Evolutionary conservation across 2,797 vertebrate species (phyloP).

Genomic region (Poeciliopsis turneri): DNA sequence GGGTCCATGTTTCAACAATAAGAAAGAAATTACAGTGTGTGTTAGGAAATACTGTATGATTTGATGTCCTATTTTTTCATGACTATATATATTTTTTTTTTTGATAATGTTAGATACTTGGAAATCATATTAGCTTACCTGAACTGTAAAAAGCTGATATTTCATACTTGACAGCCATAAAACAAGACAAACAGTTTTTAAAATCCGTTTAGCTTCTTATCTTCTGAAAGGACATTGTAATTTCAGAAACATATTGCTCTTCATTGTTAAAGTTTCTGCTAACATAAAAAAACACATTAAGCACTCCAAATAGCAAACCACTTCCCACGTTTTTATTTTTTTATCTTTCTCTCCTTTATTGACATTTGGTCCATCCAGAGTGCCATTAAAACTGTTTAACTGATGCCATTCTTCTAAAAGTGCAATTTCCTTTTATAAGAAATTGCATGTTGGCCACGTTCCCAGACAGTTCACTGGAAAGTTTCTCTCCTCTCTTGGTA

Average conservation of each 20-base stretch:
- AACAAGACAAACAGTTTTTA: not conserved
- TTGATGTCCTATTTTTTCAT: not conserved
- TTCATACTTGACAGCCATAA: not conserved
- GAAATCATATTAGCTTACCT: not conserved
- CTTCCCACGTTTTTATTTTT: conserved; percentile 1
- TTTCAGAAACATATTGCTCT: not conserved
- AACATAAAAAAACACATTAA: conserved; percentile 5
- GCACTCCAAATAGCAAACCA: not conserved
- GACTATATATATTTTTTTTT: not conserved
- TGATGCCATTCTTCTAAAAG: conserved; percentile 19
- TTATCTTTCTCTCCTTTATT: not conserved
- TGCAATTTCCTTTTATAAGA: conserved; percentile 38
- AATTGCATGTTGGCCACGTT: conserved; percentile 44
- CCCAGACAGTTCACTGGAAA: conserved; percentile 47
- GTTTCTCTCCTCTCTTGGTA: conserved; percentile 27
- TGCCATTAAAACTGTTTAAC: conserved; percentile 28
- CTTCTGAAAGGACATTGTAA: not conserved
- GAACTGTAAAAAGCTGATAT: not conserved
- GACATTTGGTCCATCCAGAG: not conserved
- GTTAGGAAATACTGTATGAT: not conserved
- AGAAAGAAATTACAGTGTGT: not conserved
- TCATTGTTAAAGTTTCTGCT: not conserved
- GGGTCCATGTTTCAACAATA: not conserved
- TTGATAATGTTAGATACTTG: not conserved
- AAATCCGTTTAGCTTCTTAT: not conserved